Evolutionary conservation across 2,797 vertebrate genomes (phyloP).

Genomic region (Micromesistius poutassou): DNA sequence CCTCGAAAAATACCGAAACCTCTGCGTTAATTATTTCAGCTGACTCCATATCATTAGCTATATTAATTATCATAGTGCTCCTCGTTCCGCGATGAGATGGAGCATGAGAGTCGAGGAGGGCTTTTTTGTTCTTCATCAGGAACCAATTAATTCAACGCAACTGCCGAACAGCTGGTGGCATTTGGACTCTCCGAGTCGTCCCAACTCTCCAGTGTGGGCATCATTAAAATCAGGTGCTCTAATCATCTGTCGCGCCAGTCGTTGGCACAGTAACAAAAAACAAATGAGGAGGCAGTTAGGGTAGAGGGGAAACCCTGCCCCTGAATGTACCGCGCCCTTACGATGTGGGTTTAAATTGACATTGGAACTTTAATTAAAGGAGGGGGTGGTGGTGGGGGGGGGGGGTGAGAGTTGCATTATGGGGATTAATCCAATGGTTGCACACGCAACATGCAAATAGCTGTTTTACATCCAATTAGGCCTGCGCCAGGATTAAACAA

Average conservation of each 20-base stretch:
- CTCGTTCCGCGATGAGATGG: conserved; percentile 73
- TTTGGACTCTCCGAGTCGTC: conserved; percentile 84
- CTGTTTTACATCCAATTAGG: conserved; percentile 58
- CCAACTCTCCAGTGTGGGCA: conserved; percentile 78
- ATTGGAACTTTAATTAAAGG: conserved; percentile 80
- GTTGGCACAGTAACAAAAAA: conserved; percentile 80
- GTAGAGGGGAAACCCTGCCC: conserved; percentile 69
- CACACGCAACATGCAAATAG: conserved; percentile 48
- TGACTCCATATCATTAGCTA: conserved; percentile 74
- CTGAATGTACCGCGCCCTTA: conserved; percentile 74
- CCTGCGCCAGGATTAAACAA: conserved; percentile 12
- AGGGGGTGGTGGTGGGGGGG: conserved; percentile 26
- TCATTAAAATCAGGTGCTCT: conserved; percentile 84
- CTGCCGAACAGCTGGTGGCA: conserved; percentile 83
- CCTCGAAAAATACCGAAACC: conserved; percentile 43
- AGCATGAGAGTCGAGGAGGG: conserved; percentile 60
- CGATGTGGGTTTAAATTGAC: conserved; percentile 82
- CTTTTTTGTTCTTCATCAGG: conserved; percentile 70
- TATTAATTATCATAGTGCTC: conserved; percentile 79
- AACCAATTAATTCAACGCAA: conserved; percentile 83
- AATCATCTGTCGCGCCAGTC: conserved; percentile 80
- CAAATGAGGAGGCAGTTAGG: conserved; percentile 77
- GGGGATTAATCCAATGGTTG: conserved; percentile 67
- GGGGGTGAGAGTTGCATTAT: conserved; percentile 58
- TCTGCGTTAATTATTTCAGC: conserved; percentile 75